A percentile compares a stretch with the other conserved stretches of the same genome.
phyloP scores from a whole-genome alignment of 2,888 invertebrate genomes.

The Amitus sp. region DNA sequence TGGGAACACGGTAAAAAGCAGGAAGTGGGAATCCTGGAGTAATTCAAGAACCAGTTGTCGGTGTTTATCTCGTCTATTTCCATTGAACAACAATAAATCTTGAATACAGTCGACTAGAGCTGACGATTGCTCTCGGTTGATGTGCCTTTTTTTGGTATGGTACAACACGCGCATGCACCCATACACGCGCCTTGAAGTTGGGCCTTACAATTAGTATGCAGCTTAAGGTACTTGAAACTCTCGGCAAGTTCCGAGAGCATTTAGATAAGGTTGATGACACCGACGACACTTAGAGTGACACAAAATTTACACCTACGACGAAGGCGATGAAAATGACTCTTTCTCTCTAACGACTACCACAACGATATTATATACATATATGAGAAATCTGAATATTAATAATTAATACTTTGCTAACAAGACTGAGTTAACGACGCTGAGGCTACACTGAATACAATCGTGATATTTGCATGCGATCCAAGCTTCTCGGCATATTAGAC shows the following conservation, averaged over 20 bases:
- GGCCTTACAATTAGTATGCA: constrained; percentile 40
- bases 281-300: constrained; percentile 31
- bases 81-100: constrained; percentile 51
- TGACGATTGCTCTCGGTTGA: constrained; percentile 34
- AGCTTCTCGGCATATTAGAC: not conserved
- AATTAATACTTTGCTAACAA: constrained; percentile 13
- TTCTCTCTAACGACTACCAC: constrained; percentile 9
- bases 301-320: constrained; percentile 29
- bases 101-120: constrained; percentile 56
- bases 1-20: not conserved
- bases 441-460: too few species aligned
- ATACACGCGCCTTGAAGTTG: constrained; percentile 21
- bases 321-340: constrained; percentile 11
- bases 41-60: constrained; percentile 11
- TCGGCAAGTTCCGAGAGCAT: constrained; percentile 19
- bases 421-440: constrained; percentile 2
- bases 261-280: constrained; percentile 29
- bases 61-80: constrained; percentile 22
- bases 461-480: not conserved
- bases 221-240: constrained; percentile 32
- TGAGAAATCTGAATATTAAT: constrained; percentile 29
- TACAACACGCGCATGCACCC: too few species aligned
- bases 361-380: constrained; percentile 16
- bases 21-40: not conserved
- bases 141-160: constrained; percentile 46